These are phyloP conservation scores for Troides aeacus DNA, from an alignment of 2,888 invertebrate genomes.

Conservation along the genomic window DNA sequence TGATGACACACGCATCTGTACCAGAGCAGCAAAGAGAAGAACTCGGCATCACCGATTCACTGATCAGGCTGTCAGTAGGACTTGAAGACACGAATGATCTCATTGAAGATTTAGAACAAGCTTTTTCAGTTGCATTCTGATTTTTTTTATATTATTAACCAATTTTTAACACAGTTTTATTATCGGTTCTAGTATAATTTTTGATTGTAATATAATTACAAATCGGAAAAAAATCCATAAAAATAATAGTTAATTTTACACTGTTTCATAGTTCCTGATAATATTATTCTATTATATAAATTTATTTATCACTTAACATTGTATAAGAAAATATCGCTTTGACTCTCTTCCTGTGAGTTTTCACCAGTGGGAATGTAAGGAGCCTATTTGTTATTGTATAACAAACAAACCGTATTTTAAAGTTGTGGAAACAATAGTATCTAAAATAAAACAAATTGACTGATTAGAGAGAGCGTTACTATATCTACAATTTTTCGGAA, in stretches of 20 bases:
- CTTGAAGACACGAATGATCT: slow-evolving; percentile 93
- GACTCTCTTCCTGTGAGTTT: too few species aligned
- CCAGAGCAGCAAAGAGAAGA: slow-evolving; percentile 85
- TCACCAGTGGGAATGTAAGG: too few species aligned
- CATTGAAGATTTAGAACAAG: slow-evolving; percentile 90
- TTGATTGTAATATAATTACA: slow-evolving; percentile 25
- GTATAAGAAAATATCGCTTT: too few species aligned
- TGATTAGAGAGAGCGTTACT: too few species aligned
- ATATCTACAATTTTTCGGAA: too few species aligned
- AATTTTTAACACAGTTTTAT: slow-evolving; percentile 7
- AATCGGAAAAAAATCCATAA: slow-evolving; percentile 1
- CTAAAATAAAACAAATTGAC: too few species aligned
- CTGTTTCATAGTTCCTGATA: slow-evolving; percentile 13
- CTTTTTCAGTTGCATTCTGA: slow-evolving; percentile 81
- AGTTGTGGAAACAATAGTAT: too few species aligned
- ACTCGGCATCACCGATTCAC: slow-evolving; percentile 90
- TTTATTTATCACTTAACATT: background rate
- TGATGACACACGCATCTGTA: slow-evolving; percentile 98
- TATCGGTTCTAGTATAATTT: slow-evolving; percentile 5
- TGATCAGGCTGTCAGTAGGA: slow-evolving; percentile 94
- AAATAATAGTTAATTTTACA: slow-evolving; percentile 10
- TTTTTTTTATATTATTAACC: slow-evolving; percentile 15
- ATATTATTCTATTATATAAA: slow-evolving; percentile 3
- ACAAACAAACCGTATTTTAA: too few species aligned
- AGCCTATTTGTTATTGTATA: too few species aligned